A percentile compares a stretch with the other conserved stretches of the same genome.
phyloP scores from a whole-genome alignment of 2,888 invertebrate species.

The Chrysomela aeneicollis region DNA sequence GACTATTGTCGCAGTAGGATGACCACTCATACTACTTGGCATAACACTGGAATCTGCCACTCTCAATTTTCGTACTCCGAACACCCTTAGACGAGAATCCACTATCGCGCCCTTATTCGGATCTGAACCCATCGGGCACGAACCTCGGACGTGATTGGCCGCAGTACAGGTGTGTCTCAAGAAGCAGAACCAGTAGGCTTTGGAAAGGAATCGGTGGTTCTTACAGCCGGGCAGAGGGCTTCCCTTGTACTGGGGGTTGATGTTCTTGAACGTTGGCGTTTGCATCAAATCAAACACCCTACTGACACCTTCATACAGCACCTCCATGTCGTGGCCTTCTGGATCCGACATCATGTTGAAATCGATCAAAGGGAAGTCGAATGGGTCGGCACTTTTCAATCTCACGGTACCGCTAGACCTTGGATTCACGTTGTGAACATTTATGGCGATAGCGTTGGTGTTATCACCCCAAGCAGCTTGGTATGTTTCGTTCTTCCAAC shows the following conservation, averaged over 20 bases:
- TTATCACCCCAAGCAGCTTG: constrained; percentile 58
- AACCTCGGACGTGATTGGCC: constrained; percentile 67
- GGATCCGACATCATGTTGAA: constrained; percentile 70
- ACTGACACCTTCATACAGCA: constrained; percentile 64
- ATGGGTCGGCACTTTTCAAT: constrained; percentile 37
- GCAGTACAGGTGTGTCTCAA: constrained; percentile 52
- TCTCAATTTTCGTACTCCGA: constrained; percentile 66
- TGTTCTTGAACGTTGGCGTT: constrained; percentile 63
- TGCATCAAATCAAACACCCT: constrained; percentile 60
- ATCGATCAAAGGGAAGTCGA: constrained; percentile 66
- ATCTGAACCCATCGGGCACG: constrained; percentile 73
- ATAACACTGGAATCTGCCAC: constrained; percentile 73
- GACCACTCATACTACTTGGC: constrained; percentile 68
- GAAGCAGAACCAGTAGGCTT: constrained; percentile 75
- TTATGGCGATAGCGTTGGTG: constrained; percentile 30
- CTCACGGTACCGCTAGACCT: constrained; percentile 69
- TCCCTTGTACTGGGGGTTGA: constrained; percentile 57
- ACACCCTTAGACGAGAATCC: constrained; percentile 67
- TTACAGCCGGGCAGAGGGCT: constrained; percentile 59
- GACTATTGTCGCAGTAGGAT: constrained; percentile 71
- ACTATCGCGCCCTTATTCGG: constrained; percentile 68
- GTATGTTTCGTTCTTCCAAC: constrained; percentile 46
- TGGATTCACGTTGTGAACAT: constrained; percentile 45
- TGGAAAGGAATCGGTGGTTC: constrained; percentile 62
- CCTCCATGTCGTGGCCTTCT: constrained; percentile 60